Percentiles rank a stretch among this genome's conserved stretches.
Evolutionary conservation across 2,888 invertebrate genomes (phyloP).

Genomic region (Eupithecia vulgata): DNA sequence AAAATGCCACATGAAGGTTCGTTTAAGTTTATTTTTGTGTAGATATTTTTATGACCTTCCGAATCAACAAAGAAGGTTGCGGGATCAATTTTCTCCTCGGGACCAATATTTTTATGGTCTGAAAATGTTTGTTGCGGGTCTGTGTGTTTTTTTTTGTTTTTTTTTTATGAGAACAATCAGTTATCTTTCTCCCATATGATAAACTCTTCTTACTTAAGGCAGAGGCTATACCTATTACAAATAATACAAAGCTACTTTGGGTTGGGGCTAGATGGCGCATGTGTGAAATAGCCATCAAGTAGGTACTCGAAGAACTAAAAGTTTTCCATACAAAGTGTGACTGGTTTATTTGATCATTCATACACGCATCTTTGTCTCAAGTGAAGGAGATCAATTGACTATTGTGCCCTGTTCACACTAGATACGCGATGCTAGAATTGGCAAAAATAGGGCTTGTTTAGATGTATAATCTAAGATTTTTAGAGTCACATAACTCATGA

Average conservation of each 20-base stretch:
- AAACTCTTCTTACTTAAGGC: not conserved
- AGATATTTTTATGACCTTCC: not conserved
- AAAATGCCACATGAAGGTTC: no score
- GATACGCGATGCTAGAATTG: conserved; percentile 48
- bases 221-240: no score
- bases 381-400: conserved; percentile 60
- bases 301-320: not conserved
- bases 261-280: not conserved
- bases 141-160: not conserved
- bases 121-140: not conserved
- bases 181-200: no score
- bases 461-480: not conserved
- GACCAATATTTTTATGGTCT: not conserved
- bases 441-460: conserved; percentile 41
- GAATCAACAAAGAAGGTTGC: not conserved
- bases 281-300: not conserved
- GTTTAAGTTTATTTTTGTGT: no score
- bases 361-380: conserved; percentile 45
- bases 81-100: not conserved
- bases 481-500: no score
- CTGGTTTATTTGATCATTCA: conserved; percentile 34
- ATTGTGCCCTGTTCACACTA: conserved; percentile 47
- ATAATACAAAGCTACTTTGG: not conserved
- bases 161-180: no score
- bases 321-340: conserved; percentile 34